Conservation (phyloP, 2,113 vertebrate genomes). For the Carollia perspicillata region DNA sequence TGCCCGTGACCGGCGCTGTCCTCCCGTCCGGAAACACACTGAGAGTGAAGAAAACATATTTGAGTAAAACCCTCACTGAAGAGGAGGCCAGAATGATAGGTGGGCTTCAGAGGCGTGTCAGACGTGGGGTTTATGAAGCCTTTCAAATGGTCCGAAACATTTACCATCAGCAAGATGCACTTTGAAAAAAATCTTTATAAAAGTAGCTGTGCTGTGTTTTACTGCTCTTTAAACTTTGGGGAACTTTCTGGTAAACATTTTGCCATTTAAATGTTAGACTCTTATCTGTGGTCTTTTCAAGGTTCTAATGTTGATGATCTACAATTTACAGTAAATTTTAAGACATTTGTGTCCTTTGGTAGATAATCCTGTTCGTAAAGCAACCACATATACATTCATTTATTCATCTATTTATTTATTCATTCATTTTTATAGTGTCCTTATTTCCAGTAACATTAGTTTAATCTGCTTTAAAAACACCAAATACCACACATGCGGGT, state of each 20-base stretch:
- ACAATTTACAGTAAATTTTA: background rate
- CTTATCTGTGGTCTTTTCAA: conserved; percentile 34
- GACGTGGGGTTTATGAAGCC: background rate
- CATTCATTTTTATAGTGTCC: background rate
- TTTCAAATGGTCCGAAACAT: background rate
- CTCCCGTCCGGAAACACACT: conserved; percentile 97
- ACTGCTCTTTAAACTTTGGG: conserved; percentile 27
- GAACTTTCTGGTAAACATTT: conserved; percentile 48
- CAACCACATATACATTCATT: background rate
- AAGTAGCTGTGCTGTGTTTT: background rate
- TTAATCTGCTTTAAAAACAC: conserved; percentile 40
- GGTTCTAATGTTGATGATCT: conserved; percentile 15
- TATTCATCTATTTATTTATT: background rate
- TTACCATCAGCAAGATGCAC: background rate
- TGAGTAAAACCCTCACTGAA: conserved; percentile 98
- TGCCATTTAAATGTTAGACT: conserved; percentile 17
- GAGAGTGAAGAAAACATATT: conserved; percentile 97
- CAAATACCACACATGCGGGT: background rate
- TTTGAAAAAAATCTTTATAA: background rate
- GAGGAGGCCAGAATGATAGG: conserved; percentile 99
- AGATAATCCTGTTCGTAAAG: conserved; percentile 8
- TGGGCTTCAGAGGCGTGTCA: conserved; percentile 75
- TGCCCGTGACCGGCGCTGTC: conserved; percentile 98
- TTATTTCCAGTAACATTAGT: background rate
- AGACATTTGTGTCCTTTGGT: background rate